Percentiles rank a stretch among this genome's conserved stretches.
These are phyloP conservation scores for Diaphora mendica DNA, from an alignment of 2,888 invertebrate species.

Conservation along the genomic window DNA sequence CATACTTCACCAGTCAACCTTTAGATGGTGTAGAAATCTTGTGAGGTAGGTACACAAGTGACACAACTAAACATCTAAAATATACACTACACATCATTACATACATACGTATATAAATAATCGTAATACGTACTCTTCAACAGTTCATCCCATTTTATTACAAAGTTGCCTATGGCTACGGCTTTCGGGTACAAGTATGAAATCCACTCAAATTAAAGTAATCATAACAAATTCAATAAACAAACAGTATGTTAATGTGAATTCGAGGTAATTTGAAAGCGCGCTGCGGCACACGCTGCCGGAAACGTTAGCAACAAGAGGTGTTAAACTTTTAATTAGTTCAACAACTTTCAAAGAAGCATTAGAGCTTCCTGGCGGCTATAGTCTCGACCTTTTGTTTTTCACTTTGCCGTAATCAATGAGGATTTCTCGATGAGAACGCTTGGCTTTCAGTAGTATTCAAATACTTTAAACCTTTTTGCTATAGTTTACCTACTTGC, in stretches of 20 bases:
- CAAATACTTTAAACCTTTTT: not conserved
- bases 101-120: too few relatives aligned
- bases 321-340: slow-evolving; percentile 84
- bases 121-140: too few relatives aligned
- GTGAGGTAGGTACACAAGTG: too few relatives aligned
- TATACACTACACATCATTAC: too few relatives aligned
- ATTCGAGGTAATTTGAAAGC: slow-evolving; percentile 66
- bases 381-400: slow-evolving; percentile 61
- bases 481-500: not conserved
- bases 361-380: slow-evolving; percentile 68
- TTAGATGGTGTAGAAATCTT: too few relatives aligned
- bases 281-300: slow-evolving; percentile 58
- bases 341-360: slow-evolving; percentile 73
- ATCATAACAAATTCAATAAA: slow-evolving; percentile 39
- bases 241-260: slow-evolving; percentile 57
- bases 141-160: not conserved
- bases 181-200: not conserved
- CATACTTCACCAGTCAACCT: too few relatives aligned
- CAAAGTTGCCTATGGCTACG: not conserved
- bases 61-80: too few relatives aligned
- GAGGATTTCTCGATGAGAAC: slow-evolving; percentile 22
- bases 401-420: slow-evolving; percentile 56
- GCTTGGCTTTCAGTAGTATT: slow-evolving; percentile 3
- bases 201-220: not conserved
- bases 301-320: slow-evolving; percentile 69